These are phyloP conservation scores for Goniozus legneri DNA, from an alignment of 1,140 invertebrate species.

Conservation along the genomic window DNA sequence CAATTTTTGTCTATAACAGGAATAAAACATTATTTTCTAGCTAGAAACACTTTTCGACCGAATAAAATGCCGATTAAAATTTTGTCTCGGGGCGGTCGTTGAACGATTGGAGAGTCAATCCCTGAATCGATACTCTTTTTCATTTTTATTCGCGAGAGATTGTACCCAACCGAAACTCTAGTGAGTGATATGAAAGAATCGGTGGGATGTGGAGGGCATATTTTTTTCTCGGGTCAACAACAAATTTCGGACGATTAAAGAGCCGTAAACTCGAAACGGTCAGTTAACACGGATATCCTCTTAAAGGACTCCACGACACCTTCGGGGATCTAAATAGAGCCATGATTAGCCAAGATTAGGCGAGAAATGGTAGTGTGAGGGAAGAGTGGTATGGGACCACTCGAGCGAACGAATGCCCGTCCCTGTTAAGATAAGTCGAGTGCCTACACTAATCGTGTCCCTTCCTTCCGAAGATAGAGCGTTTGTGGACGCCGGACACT, in stretches of 20 bases:
- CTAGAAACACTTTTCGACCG: too few species aligned
- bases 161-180: too few species aligned
- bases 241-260: slow-evolving; percentile 43
- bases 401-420: slow-evolving; percentile 23
- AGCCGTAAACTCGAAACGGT: slow-evolving; percentile 31
- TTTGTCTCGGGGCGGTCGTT: too few species aligned
- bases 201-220: slow-evolving; percentile 17
- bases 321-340: slow-evolving; percentile 40
- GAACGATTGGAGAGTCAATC: too few species aligned
- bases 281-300: slow-evolving; percentile 45
- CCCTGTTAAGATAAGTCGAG: slow-evolving; percentile 40
- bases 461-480: slow-evolving; percentile 26
- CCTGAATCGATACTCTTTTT: too few species aligned
- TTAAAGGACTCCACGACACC: slow-evolving; percentile 33
- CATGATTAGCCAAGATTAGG: slow-evolving; percentile 33
- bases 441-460: slow-evolving; percentile 39
- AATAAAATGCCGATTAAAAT: too few species aligned
- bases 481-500: too few species aligned
- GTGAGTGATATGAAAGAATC: too few species aligned
- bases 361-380: not conserved
- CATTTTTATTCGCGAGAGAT: too few species aligned
- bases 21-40: too few species aligned
- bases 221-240: slow-evolving; percentile 22
- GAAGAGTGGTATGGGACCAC: slow-evolving; percentile 12
- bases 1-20: too few species aligned